Evolutionary conservation across 2,888 invertebrate species (phyloP).

Genomic region (Lydus trimaculatus): DNA sequence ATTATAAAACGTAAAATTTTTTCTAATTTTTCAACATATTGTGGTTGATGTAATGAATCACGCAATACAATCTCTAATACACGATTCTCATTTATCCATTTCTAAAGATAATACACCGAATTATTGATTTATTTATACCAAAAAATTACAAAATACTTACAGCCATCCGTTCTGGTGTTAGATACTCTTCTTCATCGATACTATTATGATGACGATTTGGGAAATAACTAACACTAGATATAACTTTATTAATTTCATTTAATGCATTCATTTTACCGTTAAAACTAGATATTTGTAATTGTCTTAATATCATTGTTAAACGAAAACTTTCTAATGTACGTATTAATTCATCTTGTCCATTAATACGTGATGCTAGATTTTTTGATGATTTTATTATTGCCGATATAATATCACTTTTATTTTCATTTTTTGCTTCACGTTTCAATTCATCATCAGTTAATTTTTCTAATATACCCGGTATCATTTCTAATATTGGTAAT

Average conservation of each 20-base stretch:
- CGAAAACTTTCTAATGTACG: constrained; percentile 89
- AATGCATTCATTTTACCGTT: constrained; percentile 99
- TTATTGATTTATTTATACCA: no score
- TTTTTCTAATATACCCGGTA: constrained; percentile 88
- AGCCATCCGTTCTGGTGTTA: constrained; percentile 93
- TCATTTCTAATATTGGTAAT: constrained; percentile 89
- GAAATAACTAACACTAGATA: constrained; percentile 89
- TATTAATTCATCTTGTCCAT: constrained; percentile 82
- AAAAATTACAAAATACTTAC: constrained; percentile 65
- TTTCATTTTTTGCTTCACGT: constrained; percentile 93
- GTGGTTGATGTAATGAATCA: constrained; percentile 96
- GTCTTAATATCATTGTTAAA: constrained; percentile 89
- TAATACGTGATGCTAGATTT: constrained; percentile 84
- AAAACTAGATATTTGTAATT: constrained; percentile 95
- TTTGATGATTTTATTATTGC: constrained; percentile 93
- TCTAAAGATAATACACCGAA: no score
- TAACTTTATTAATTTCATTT: constrained; percentile 97
- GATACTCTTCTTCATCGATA: constrained; percentile 86
- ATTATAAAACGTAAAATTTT: constrained; percentile 97
- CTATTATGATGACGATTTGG: constrained; percentile 73
- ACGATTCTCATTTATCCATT: constrained; percentile 95
- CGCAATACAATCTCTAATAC: constrained; percentile 94
- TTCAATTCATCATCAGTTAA: constrained; percentile 95
- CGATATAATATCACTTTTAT: constrained; percentile 95
- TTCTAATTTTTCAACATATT: constrained; percentile 97